Evolutionary conservation across 2,888 invertebrate species (phyloP).

Genomic region (Lasioglossum malachurum): DNA sequence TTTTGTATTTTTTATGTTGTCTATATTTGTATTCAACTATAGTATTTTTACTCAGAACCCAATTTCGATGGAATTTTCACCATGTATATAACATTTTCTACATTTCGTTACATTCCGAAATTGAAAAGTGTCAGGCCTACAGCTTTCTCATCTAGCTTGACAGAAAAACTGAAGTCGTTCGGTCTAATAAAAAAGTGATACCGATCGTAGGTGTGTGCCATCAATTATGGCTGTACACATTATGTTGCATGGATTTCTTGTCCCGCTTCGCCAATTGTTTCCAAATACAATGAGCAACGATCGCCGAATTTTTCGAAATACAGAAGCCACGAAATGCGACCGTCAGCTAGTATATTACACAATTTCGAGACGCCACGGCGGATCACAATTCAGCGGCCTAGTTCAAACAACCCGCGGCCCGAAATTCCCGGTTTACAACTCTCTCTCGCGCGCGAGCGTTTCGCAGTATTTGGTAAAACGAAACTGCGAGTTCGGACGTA

Average conservation of each 20-base stretch:
- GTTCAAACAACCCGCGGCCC: slow-evolving; percentile 23
- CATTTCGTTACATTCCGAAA: not conserved
- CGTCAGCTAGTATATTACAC: not conserved
- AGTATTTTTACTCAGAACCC: not conserved
- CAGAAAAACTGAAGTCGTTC: not conserved
- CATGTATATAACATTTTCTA: not conserved
- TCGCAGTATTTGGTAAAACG: slow-evolving; percentile 36
- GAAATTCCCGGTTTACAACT: slow-evolving; percentile 23
- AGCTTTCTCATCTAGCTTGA: not conserved
- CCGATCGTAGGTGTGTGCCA: not conserved
- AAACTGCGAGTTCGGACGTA: slow-evolving; percentile 23
- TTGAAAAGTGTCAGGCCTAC: no score
- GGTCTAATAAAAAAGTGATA: not conserved
- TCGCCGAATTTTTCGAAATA: not conserved
- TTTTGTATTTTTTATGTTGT: not conserved
- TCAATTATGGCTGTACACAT: not conserved
- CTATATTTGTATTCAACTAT: not conserved
- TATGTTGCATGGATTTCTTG: not conserved
- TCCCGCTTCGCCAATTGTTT: not conserved
- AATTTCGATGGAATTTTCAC: not conserved
- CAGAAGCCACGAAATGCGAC: not conserved
- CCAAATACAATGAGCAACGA: not conserved
- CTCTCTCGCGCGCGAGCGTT: slow-evolving; percentile 17
- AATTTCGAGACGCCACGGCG: not conserved
- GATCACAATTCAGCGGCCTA: slow-evolving; percentile 20